Evolutionary conservation across 2,888 invertebrate genomes (phyloP), one percentile per base, ranked within the genome.

Genomic region (Netelia virgata): DNA sequence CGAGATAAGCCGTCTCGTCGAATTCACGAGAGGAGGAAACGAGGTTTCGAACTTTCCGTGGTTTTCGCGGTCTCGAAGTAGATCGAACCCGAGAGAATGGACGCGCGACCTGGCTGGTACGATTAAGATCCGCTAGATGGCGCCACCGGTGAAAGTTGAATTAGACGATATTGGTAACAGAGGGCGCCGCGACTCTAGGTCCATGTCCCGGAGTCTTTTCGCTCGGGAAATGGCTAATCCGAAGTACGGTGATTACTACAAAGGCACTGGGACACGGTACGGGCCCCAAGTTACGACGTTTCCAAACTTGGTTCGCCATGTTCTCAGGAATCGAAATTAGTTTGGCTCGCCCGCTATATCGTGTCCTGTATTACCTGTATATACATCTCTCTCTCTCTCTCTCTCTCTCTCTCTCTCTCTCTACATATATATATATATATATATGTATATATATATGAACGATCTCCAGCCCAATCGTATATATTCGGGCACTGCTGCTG

Each of bases 321-420:
- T 74, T 73, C 74, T 76, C 77, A 57, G 82, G 41, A 72, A 77
- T 82, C 72, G 69, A 72, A 73, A 82, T 82, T 78, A 82, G 77
- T 77, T 77, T 72, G 41, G 59, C 82, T 23, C 16, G 23, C 50
- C 36, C 36, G 23, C 57, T 41, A 43, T 23, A 69, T 11, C 59
- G 47, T 47, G 8, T 59, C 59, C 74, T 68, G 41, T 23, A 68
- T 66, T 59, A 53, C 41, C 43, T 59, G 10, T 74, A 50, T 18
- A 63, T 53, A 63, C 18, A 53, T 68, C 16, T 47, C 11, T 11
- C 20, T 47, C 47, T 47, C 14, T 47, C 47, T 47, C 11, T 47
- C 47, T 47, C 47, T 47, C 11, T 10, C 11, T 47, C 47, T 6
- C 11, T 47, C 11, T 47, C 47, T 47, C 47, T 47, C 11, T 47